Evolutionary conservation across 2,113 vertebrate genomes (phyloP).

Genomic region (Onychostruthus taczanowskii): DNA sequence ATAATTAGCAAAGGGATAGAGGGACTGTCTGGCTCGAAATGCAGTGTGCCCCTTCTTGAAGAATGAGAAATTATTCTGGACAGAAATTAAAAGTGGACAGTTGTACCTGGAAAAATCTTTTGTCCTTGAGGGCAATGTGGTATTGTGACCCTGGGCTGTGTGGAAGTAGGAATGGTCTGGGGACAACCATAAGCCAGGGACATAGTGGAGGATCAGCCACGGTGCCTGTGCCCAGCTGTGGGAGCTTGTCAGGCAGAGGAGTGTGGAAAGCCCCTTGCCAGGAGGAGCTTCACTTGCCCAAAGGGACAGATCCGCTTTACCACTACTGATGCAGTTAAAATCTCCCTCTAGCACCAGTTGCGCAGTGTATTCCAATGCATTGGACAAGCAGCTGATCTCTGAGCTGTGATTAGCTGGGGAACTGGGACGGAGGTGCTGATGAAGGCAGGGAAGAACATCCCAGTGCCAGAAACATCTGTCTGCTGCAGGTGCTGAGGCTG

Average conservation of each 20-base stretch:
- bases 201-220: rapidly evolving
- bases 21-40: background rate
- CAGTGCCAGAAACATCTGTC: background rate
- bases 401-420: background rate
- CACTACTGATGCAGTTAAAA: background rate
- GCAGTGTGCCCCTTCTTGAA: background rate
- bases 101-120: background rate
- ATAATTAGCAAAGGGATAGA: background rate
- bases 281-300: background rate
- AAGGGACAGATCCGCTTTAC: background rate
- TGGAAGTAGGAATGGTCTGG: background rate
- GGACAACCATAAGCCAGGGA: background rate
- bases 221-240: background rate
- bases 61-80: background rate
- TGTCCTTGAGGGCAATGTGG: background rate
- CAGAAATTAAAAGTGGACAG: background rate
- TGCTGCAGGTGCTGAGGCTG: background rate
- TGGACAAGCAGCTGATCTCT: background rate
- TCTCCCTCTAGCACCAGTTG: background rate
- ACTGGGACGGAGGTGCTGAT: background rate
- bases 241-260: background rate
- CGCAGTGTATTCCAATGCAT: background rate
- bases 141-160: background rate
- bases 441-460: background rate
- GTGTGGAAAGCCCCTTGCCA: background rate